These are phyloP conservation scores for Chorisops tibialis DNA, from an alignment of 2,888 invertebrate species.

Conservation along the genomic window DNA sequence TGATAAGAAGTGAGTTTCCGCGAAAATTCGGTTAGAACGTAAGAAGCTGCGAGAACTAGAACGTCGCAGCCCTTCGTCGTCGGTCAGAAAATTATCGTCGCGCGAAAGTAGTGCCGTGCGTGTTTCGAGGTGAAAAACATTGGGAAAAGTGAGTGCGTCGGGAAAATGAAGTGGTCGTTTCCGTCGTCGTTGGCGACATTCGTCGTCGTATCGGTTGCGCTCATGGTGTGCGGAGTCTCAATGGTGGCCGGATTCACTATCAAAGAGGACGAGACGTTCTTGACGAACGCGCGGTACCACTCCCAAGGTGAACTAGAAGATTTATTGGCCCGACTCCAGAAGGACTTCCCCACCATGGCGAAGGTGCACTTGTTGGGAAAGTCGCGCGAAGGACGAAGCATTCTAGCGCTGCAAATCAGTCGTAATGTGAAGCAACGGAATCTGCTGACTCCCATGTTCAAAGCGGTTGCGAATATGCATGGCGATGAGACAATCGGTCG, in stretches of 20 bases:
- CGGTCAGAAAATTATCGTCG: no score
- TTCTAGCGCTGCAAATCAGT: conserved; percentile 69
- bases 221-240: background rate
- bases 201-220: conserved; percentile 2
- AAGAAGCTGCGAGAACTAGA: background rate
- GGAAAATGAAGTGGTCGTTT: conserved; percentile 12
- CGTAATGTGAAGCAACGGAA: conserved; percentile 56
- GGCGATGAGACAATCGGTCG: conserved; percentile 90
- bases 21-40: background rate
- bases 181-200: conserved; percentile 8
- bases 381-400: conserved; percentile 72
- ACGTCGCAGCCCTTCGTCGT: background rate
- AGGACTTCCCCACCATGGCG: conserved; percentile 65
- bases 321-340: conserved; percentile 60
- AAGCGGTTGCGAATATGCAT: conserved; percentile 92
- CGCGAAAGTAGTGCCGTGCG: background rate
- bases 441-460: conserved; percentile 79
- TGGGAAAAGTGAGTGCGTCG: background rate
- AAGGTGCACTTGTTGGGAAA: conserved; percentile 76
- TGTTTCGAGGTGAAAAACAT: background rate
- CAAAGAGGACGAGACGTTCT: conserved; percentile 53
- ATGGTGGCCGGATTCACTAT: conserved; percentile 1
- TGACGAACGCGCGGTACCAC: conserved; percentile 60
- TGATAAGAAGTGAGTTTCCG: background rate
- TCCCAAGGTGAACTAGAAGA: conserved; percentile 66